phyloP scores from a whole-genome alignment of 2,888 invertebrate genomes.

The Drosophila koepferae region DNA sequence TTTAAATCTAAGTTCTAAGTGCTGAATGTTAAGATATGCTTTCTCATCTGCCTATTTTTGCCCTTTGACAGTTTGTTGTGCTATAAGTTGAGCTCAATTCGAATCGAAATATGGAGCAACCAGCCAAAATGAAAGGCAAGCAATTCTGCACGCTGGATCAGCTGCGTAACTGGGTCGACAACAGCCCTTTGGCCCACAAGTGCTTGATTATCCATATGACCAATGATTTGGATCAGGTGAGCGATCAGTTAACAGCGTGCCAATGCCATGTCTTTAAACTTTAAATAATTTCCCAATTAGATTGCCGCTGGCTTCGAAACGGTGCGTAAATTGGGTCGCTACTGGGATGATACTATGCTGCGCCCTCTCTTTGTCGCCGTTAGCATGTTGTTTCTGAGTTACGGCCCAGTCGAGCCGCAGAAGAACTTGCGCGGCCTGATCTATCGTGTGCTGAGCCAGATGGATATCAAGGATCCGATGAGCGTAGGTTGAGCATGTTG shows the following conservation, averaged over 20 bases:
- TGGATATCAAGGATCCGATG: slow-evolving; percentile 26
- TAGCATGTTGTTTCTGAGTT: slow-evolving; percentile 14
- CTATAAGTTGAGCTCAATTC: not conserved
- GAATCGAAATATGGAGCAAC: not conserved
- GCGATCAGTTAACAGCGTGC: not conserved
- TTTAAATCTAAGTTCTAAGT: too few relatives aligned
- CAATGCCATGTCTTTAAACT: not conserved
- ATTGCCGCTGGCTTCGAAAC: not conserved
- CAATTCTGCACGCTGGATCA: slow-evolving; percentile 1
- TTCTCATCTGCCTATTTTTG: not conserved
- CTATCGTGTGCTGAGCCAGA: slow-evolving; percentile 7
- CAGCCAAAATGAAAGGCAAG: not conserved
- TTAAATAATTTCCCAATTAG: not conserved
- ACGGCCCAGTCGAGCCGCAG: not conserved
- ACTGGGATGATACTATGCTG: slow-evolving; percentile 12
- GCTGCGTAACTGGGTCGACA: not conserved
- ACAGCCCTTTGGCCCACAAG: not conserved
- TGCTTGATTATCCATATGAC: not conserved
- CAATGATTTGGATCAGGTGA: slow-evolving; percentile 10
- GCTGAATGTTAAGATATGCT: too few relatives aligned
- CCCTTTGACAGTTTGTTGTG: not conserved
- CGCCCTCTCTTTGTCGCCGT: not conserved
- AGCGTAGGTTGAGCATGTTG: slow-evolving; percentile 5
- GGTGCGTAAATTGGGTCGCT: not conserved
- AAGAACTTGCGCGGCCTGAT: slow-evolving; percentile 6